These are phyloP conservation scores for Octonoba sinensis DNA, from an alignment of 2,888 invertebrate genomes.

Conservation along the genomic window DNA sequence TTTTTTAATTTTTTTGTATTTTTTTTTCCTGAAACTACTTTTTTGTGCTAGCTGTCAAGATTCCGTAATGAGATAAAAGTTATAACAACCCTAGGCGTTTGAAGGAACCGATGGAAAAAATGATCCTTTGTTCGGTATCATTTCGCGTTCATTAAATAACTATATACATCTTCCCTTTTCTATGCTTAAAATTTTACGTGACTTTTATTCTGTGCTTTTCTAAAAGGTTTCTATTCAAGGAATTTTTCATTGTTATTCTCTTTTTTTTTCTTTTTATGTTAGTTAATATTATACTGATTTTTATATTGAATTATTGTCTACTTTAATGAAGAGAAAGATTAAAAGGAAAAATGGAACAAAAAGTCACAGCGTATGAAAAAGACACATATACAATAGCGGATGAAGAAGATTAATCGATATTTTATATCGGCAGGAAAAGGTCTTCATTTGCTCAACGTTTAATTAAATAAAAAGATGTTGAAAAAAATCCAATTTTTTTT, in stretches of 20 bases:
- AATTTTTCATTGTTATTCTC: conserved; percentile 9
- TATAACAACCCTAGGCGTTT: neutral
- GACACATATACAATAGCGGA: conserved; percentile 30
- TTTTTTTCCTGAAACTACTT: too few species aligned
- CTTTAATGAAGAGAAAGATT: conserved; percentile 24
- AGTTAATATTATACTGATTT: conserved; percentile 10
- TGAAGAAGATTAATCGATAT: conserved; percentile 60
- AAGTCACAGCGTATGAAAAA: conserved; percentile 13
- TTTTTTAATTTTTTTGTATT: too few species aligned
- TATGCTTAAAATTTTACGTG: neutral
- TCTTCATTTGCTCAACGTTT: conserved; percentile 32
- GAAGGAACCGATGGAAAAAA: neutral
- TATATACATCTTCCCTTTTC: neutral
- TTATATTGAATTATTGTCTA: conserved; percentile 28
- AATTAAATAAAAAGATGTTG: conserved; percentile 24
- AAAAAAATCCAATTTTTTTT: too few species aligned
- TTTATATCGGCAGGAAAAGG: conserved; percentile 33
- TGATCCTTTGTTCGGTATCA: conserved; percentile 12
- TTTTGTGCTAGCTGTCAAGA: conserved; percentile 2
- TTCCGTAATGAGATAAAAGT: conserved; percentile 16
- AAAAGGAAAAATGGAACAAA: conserved; percentile 15
- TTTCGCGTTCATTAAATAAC: conserved; percentile 28
- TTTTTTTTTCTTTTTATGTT: neutral
- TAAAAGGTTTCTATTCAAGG: conserved; percentile 23
- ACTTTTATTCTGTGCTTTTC: conserved; percentile 9